Evolutionary conservation across 2,797 vertebrate genomes (phyloP), one percentile per base, ranked within the genome.

Genomic region (Pipistrellus pipistrellus): DNA sequence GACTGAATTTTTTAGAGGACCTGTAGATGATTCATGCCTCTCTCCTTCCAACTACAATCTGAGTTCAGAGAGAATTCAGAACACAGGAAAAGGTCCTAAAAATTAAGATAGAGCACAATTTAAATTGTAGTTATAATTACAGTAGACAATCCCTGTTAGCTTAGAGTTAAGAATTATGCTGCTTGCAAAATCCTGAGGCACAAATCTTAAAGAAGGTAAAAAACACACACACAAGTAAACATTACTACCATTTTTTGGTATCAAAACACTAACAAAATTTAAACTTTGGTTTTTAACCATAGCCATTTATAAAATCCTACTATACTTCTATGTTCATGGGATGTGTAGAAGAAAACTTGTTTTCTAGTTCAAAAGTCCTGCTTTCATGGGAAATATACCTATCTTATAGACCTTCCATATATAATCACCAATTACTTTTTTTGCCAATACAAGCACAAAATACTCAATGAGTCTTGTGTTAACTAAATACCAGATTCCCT

Each of bases 261-360:
- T 90, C 66, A 89, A 84, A 89, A 44, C n/a, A 86, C 44, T 59
- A 86, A 89, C 57, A 69, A 81, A 83, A 59, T 59, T 9, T n/a
- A 73, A 92, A 92, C 48, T 91, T 83, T 64, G 32, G 27, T 57
- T 92, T 92, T 96, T 93, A 95, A 78, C 86, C 81, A 87, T 35
- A 95, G 78, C 7, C 72, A 88, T 80, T 92, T 94, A 13, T 51
- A 95, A 96, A 96, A 93, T 75, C 38, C 18, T 93, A 92, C 53
- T 85, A 21, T 89, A 44, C 95, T 88, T 92, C 68, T 80, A 46
- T 77, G 12, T 51, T 35, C 35, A 8, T 85, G 48, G 44, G 55
- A 93, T 53, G 15, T 88, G 30, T 91, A 91, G 84, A 94, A 77
- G 55, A 80, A 78, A 94, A 96, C 21, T 66, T 51, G 57, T 59